Evolutionary conservation across 2,888 invertebrate species (phyloP).

Genomic region (Dryobota labecula): DNA sequence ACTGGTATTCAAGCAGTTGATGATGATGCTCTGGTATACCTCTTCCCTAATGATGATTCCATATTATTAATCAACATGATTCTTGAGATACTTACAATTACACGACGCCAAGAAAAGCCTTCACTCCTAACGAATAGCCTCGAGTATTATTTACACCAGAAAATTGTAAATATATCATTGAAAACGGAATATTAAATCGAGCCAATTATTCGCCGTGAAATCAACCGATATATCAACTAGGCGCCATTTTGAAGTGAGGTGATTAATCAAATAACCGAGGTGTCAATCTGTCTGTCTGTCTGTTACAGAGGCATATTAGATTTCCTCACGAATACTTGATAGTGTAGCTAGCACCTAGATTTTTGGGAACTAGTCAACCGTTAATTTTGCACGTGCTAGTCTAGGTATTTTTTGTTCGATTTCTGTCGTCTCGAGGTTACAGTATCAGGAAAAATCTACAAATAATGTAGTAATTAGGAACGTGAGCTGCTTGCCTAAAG

Average conservation of each 20-base stretch:
- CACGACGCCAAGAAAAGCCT: no score
- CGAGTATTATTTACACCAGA: background rate
- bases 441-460: no score
- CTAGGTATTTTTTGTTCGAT: background rate
- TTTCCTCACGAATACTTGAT: constrained; percentile 47
- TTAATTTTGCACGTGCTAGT: background rate
- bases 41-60: no score
- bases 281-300: constrained; percentile 54
- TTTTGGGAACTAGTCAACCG: constrained; percentile 13
- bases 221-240: constrained; percentile 17
- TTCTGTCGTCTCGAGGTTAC: background rate
- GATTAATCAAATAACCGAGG: constrained; percentile 53
- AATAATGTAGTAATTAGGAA: background rate
- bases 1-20: no score
- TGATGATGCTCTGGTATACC: no score
- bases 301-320: constrained; percentile 48
- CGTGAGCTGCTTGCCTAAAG: background rate
- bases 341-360: constrained; percentile 13
- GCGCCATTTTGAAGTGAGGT: constrained; percentile 35
- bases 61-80: no score
- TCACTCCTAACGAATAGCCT: background rate
- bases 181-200: constrained; percentile 1
- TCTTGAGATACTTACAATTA: no score
- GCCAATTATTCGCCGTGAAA: constrained; percentile 1
- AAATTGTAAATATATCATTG: background rate